phyloP scores from a whole-genome alignment of 2,888 invertebrate genomes.

The Keiferia lycopersicella region DNA sequence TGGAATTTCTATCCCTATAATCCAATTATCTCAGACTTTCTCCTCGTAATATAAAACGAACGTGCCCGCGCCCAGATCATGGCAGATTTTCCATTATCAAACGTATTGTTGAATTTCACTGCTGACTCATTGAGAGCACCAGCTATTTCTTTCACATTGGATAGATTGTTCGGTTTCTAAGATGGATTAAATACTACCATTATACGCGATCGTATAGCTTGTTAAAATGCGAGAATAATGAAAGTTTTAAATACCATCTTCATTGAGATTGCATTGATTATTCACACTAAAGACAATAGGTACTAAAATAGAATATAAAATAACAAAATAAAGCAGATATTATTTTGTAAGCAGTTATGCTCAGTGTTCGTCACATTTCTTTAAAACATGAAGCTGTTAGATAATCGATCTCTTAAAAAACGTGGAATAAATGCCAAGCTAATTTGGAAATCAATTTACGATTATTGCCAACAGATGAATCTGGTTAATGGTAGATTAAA shows the following conservation, averaged over 20 bases:
- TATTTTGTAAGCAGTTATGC: neutral
- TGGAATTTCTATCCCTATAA: conserved; percentile 25
- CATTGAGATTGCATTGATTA: neutral
- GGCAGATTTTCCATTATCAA: conserved; percentile 15
- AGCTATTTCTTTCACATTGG: conserved; percentile 6
- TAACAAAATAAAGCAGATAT: neutral
- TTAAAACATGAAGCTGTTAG: conserved; percentile 16
- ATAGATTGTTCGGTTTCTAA: conserved; percentile 32
- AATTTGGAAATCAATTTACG: conserved; percentile 13
- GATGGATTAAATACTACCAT: conserved; percentile 41
- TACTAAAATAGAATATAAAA: neutral
- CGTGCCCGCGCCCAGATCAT: conserved; percentile 14
- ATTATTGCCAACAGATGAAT: neutral
- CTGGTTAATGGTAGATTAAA: neutral
- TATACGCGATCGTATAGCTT: conserved; percentile 43
- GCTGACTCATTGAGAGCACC: conserved; percentile 10
- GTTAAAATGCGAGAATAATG: conserved; percentile 41
- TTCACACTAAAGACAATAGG: no score
- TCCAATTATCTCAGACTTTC: conserved; percentile 27
- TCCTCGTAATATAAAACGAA: conserved; percentile 20
- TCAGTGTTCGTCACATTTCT: neutral
- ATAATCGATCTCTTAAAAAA: neutral
- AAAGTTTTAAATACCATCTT: conserved; percentile 38
- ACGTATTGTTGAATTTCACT: conserved; percentile 15
- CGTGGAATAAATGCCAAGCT: neutral